These are phyloP conservation scores for Vanessa tameamea DNA, from an alignment of 1,140 invertebrate genomes.

Conservation along the genomic window DNA sequence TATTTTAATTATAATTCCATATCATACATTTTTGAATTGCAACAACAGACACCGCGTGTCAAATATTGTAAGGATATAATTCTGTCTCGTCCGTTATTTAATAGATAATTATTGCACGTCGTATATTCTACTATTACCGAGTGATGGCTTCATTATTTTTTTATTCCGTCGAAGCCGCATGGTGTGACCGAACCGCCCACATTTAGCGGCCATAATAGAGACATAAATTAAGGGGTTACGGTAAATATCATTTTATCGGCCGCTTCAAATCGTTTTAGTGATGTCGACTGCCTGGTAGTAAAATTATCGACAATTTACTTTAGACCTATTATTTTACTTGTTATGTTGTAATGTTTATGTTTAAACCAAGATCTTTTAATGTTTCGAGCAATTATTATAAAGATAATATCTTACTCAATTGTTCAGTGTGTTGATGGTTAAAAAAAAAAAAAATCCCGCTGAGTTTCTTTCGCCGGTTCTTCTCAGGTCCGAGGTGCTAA, in stretches of 20 bases:
- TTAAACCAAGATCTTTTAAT: no score
- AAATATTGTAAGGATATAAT: neutral
- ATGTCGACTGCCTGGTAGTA: neutral
- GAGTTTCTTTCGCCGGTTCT: no score
- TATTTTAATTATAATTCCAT: neutral
- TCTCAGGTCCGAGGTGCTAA: no score
- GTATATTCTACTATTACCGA: neutral
- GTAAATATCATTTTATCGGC: neutral
- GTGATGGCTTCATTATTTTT: constrained; percentile 72
- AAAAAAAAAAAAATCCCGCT: no score
- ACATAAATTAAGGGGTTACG: constrained; percentile 63
- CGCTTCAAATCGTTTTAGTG: constrained; percentile 1
- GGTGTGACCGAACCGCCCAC: constrained; percentile 55
- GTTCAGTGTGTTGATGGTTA: no score
- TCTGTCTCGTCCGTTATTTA: constrained; percentile 34
- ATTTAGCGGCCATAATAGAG: constrained; percentile 63
- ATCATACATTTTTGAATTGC: neutral
- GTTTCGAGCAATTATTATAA: no score
- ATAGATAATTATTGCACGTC: constrained; percentile 38
- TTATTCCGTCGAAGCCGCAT: constrained; percentile 39
- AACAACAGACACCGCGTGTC: neutral
- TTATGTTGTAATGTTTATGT: neutral
- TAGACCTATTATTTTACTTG: neutral
- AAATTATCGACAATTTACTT: constrained; percentile 14
- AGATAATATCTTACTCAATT: no score